Conservation (phyloP, 2,113 vertebrate species). For the Oncorhynchus kisutch region DNA sequence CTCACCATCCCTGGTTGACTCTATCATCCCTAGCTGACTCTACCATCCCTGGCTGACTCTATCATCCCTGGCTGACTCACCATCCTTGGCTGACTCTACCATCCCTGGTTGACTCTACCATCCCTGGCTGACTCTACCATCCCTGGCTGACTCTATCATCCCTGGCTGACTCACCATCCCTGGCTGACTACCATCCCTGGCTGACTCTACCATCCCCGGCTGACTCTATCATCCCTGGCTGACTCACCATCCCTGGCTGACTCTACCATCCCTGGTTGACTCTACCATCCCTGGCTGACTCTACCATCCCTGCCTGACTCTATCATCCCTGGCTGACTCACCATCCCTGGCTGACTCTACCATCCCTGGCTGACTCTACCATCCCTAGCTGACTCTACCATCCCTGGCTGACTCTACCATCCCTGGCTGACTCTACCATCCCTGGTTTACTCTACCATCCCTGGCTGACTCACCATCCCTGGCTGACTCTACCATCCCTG, state of each 20-base stretch:
- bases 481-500: conserved; percentile 19
- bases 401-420: neutral
- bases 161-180: neutral
- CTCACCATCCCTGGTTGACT: neutral
- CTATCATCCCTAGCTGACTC: neutral
- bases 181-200: neutral
- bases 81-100: conserved; percentile 21
- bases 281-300: neutral
- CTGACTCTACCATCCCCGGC: neutral
- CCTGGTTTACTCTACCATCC: neutral
- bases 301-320: neutral
- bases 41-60: neutral
- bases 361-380: neutral
- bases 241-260: conserved; percentile 7
- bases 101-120: neutral
- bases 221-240: neutral
- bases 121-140: neutral
- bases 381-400: conserved; percentile 16
- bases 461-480: neutral
- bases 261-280: no score
- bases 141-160: conserved; percentile 24
- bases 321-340: neutral
- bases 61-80: neutral
- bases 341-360: neutral
- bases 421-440: neutral